A percentile compares a stretch with the other conserved stretches of the same genome.
Evolutionary conservation across 1,140 invertebrate genomes (phyloP).

Genomic region (Cydia pomonella): DNA sequence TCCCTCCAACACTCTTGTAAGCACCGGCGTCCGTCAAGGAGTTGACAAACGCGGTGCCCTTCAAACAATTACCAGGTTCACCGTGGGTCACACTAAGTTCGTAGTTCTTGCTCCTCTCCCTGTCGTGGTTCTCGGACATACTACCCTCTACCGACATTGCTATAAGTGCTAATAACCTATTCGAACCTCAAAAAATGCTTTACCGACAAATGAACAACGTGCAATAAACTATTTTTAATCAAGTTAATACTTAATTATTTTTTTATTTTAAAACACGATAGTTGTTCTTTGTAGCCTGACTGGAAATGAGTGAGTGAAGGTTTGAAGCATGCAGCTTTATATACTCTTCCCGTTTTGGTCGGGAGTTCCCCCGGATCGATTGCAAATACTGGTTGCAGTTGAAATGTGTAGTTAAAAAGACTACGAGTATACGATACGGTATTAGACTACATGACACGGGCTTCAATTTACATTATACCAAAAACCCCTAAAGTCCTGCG

Average conservation of each 20-base stretch:
- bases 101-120: neutral
- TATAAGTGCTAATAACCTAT: neutral
- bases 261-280: neutral
- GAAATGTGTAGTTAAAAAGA: neutral
- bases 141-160: neutral
- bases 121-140: slow-evolving; percentile 11
- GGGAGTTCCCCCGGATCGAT: slow-evolving; percentile 10
- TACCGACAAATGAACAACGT: neutral
- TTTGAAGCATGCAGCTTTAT: neutral
- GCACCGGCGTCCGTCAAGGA: slow-evolving; percentile 2
- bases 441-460: no score
- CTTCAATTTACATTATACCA: no score
- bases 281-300: neutral
- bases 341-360: neutral
- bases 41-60: neutral
- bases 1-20: slow-evolving; percentile 1
- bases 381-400: neutral
- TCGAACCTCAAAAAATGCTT: neutral
- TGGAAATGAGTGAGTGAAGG: neutral
- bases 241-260: neutral
- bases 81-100: neutral
- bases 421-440: neutral
- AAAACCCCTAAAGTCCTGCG: no score
- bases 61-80: neutral
- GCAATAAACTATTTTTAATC: neutral